Evolutionary conservation across 1,140 invertebrate species (phyloP), one percentile per base, ranked within the genome.

Genomic region (Apis laboriosa): DNA sequence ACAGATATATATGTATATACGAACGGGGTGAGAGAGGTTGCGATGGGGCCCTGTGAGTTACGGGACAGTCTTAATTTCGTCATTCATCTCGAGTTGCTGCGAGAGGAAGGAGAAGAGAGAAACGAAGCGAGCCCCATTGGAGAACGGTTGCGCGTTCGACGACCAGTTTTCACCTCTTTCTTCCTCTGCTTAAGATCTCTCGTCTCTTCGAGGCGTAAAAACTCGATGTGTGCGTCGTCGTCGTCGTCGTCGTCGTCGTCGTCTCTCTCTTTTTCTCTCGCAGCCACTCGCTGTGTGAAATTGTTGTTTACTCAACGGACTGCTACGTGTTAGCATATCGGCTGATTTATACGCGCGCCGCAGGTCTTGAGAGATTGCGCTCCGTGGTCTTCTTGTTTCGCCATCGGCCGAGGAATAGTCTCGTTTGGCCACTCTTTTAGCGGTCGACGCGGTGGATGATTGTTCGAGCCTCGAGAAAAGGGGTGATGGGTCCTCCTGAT

Each of bases 61-160:
- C 88, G 85, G 85, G 88, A 88, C 88, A 82, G 79, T 88, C 87
- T 89, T 89, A 88, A 89, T 89, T 89, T 89, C 75, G 77, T 86
- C 84, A 77, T 88, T 89, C 81, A 85, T 83, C 77, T 77, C 77
- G 86, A 58, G 56, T 43, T 51, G 68, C 19, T 19, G 58, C 17
- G 58, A 60, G 58, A 60, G 58, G 19, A 15, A 55, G 53, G 17
- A 17, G 21, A 24, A 61, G 60, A 24, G 60, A 71, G 58, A 17
- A 81, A 67, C 64, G 68, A 70, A 43, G 34, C 60, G 53, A 55
- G 49, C 61, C 77, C 60, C 24, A 34, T 21, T 24, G 68, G 51
- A 28, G 61, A 68, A 82, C 66, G 67, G 72, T 53, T 63, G 68
- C 55, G 68, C 55, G 73, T 80, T 80, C 15, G 53, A 43, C 68